A percentile compares a stretch with the other conserved stretches of the same genome.
phyloP scores from a whole-genome alignment of 2,888 invertebrate species.

The Cantharis lateralis region DNA sequence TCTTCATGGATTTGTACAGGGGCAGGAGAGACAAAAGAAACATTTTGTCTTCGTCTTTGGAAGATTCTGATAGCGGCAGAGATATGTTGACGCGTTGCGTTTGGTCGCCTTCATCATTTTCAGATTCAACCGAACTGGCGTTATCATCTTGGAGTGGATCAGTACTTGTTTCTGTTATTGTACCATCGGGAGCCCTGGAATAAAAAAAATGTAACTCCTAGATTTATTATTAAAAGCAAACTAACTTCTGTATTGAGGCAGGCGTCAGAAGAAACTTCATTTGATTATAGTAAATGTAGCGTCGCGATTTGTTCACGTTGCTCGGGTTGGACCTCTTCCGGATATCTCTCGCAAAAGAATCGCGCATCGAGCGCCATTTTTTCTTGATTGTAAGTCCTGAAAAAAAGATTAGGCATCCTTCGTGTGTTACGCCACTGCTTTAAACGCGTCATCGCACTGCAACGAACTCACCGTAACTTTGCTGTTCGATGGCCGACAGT shows the following conservation, averaged over 20 bases:
- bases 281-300: not conserved
- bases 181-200: not conserved
- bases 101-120: not conserved
- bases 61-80: not conserved
- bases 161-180: not conserved
- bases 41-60: not conserved
- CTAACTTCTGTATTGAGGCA: not conserved
- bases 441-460: not conserved
- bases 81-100: not conserved
- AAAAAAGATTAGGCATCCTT: too few species aligned
- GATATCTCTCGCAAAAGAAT: not conserved
- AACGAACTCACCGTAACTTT: not conserved
- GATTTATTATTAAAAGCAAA: not conserved
- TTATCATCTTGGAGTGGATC: not conserved
- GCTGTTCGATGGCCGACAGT: not conserved
- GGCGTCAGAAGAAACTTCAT: not conserved
- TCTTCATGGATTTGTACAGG: not conserved
- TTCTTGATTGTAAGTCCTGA: not conserved
- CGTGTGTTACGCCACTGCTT: not conserved
- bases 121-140: not conserved
- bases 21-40: not conserved
- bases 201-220: not conserved
- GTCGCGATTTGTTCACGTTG: not conserved
- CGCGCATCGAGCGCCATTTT: not conserved
- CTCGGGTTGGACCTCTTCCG: not conserved